A percentile compares a stretch with the other conserved stretches of the same genome.
Evolutionary conservation across 2,888 invertebrate genomes (phyloP).

Genomic region (Chaitophorus viminalis): DNA sequence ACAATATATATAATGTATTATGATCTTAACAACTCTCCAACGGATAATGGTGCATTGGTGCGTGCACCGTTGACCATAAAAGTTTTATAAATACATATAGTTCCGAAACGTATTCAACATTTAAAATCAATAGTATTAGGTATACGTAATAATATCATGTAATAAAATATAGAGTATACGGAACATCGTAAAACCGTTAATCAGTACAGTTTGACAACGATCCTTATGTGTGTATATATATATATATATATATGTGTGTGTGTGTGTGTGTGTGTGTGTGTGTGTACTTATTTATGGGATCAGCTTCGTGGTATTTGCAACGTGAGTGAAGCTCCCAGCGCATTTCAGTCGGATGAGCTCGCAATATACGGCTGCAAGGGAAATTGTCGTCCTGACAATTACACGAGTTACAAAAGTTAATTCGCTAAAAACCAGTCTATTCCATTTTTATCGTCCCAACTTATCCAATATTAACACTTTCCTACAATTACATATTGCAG

Average conservation of each 20-base stretch:
- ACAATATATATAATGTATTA: too few species aligned
- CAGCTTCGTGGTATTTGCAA: not conserved
- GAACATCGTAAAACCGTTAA: too few species aligned
- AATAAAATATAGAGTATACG: too few species aligned
- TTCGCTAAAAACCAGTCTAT: slow-evolving; percentile 12
- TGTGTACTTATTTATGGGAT: not conserved
- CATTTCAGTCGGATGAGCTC: too few species aligned
- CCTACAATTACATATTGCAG: slow-evolving; percentile 15
- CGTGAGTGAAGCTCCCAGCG: not conserved
- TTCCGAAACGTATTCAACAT: slow-evolving; percentile 7
- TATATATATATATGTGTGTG: too few species aligned
- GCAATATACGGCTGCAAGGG: not conserved
- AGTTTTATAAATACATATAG: too few species aligned
- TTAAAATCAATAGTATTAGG: not conserved
- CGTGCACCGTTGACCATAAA: too few species aligned
- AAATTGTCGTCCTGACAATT: not conserved
- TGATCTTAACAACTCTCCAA: too few species aligned
- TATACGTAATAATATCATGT: not conserved
- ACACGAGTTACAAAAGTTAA: slow-evolving; percentile 21
- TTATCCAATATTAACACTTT: slow-evolving; percentile 21
- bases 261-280: too few species aligned
- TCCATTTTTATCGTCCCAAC: slow-evolving; percentile 6
- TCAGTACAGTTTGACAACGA: too few species aligned
- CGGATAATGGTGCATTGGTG: too few species aligned
- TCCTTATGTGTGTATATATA: too few species aligned